Base-by-base conservation (phyloP, 2,797 vertebrate genomes). In the Onychomys torridus region DNA sequence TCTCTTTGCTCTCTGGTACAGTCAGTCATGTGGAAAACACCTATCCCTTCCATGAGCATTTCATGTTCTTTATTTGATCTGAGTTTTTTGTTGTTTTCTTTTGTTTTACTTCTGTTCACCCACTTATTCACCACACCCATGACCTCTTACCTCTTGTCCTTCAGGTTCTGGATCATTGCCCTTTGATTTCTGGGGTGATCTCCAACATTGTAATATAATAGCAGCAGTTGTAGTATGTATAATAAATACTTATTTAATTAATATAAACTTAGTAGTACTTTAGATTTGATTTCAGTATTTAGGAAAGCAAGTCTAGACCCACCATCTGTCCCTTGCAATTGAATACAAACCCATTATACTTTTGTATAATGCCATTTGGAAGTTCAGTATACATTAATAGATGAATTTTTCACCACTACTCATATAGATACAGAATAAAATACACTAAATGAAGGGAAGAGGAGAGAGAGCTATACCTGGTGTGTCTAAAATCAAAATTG, bases 281-380 rank as follows among this genome's bases (percentile, higher is more conserved):
- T 93, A 34, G 57, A 29, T 65, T 71, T 86, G 32, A 25, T 78
- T 32, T 89, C 49, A 91, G 90, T 81, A 83, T 93, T 94, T 94
- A 94, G 88, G 87, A 96, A 95, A 88, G 69, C 46, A 87, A 57
- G 32, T 79, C 63, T 91, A 94, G 91, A 65, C 34, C 25, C 40
- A 19, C 29, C 23, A 40, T 29, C 27, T 52, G 21, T 93, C 21
- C 76, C 37, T 32, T 40, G 83, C 67, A 57, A 32, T 55, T 73
- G 57, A 65, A 69, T 21, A 19, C 40, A 82, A 95, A 78, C 49
- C 73, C 17, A 57, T 86, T 87, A 23, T 32, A n/a, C 2, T 55
- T 92, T 91, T 76, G 0, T 8, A 71, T 61, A 57, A 52, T n/a
- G 76, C 69, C 25, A 59, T 71, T 52, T 49, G 96, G 49, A 61